Conservation (phyloP, 2,797 vertebrate genomes). For the Sebastes glaucus region DNA sequence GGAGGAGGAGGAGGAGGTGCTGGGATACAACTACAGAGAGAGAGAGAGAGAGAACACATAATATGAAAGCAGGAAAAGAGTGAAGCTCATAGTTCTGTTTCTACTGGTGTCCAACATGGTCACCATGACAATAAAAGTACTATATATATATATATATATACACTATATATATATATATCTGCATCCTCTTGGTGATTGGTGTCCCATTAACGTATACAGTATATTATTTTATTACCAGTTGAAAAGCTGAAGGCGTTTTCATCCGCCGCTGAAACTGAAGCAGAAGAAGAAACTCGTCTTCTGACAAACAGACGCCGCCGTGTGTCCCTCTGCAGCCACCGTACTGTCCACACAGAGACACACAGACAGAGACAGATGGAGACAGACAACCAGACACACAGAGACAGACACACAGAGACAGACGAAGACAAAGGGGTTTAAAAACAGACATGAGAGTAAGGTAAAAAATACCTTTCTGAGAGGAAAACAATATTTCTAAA, state of each 20-base stretch:
- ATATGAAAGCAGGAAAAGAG: background rate
- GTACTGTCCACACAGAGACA: conserved; percentile 64
- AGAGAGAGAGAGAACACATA: background rate
- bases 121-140: too few species aligned
- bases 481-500: background rate
- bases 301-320: conserved; percentile 78
- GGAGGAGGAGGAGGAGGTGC: conserved; percentile 22
- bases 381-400: background rate
- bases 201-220: background rate
- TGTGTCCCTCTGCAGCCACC: conserved; percentile 76
- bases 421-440: background rate
- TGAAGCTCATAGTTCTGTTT: too few species aligned
- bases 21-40: conserved; percentile 86
- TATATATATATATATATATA: background rate
- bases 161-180: background rate
- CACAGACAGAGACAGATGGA: background rate
- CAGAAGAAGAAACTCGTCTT: conserved; percentile 84
- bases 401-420: background rate
- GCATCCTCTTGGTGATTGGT: too few species aligned
- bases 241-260: conserved; percentile 83
- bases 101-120: too few species aligned
- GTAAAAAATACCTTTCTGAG: background rate
- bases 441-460: too few species aligned
- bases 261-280: conserved; percentile 86
- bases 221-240: conserved; percentile 74